Evolutionary conservation across 2,888 invertebrate genomes (phyloP).

Genomic region (Notodonta dromedarius): DNA sequence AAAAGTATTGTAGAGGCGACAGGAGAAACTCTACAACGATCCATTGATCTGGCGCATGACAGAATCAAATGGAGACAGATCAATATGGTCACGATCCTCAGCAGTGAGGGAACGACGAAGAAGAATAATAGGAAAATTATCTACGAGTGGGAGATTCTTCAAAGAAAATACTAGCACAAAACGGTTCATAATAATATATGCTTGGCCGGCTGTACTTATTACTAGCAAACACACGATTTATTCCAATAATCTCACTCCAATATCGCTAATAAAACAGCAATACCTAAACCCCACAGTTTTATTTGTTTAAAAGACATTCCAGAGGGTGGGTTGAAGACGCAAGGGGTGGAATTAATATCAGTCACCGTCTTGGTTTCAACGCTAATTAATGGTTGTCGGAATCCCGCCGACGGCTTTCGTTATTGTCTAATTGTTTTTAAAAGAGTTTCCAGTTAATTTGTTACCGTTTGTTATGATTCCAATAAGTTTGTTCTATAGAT

Average conservation of each 20-base stretch:
- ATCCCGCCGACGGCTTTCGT: slow-evolving; percentile 58
- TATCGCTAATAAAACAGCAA: slow-evolving; percentile 16
- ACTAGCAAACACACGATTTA: not conserved
- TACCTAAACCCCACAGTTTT: slow-evolving; percentile 49
- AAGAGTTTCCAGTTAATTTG: slow-evolving; percentile 57
- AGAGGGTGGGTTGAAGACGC: slow-evolving; percentile 20
- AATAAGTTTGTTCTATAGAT: not conserved
- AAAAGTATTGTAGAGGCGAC: too few relatives aligned
- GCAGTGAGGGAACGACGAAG: too few relatives aligned
- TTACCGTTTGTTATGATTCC: slow-evolving; percentile 23
- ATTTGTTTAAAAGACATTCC: slow-evolving; percentile 69
- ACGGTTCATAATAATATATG: too few relatives aligned
- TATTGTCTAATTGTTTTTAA: slow-evolving; percentile 76
- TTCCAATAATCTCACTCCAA: not conserved
- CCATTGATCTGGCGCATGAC: too few relatives aligned
- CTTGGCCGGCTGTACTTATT: too few relatives aligned
- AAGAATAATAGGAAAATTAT: too few relatives aligned
- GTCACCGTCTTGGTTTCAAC: slow-evolving; percentile 43
- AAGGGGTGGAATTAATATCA: slow-evolving; percentile 47
- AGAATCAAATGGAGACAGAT: too few relatives aligned
- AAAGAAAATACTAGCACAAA: too few relatives aligned
- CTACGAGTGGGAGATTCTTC: too few relatives aligned
- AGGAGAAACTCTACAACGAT: too few relatives aligned
- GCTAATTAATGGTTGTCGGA: slow-evolving; percentile 70
- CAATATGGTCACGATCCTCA: too few relatives aligned